Base-by-base conservation (phyloP, 2,113 vertebrate species). In the Corythoichthys haematopterus region DNA sequence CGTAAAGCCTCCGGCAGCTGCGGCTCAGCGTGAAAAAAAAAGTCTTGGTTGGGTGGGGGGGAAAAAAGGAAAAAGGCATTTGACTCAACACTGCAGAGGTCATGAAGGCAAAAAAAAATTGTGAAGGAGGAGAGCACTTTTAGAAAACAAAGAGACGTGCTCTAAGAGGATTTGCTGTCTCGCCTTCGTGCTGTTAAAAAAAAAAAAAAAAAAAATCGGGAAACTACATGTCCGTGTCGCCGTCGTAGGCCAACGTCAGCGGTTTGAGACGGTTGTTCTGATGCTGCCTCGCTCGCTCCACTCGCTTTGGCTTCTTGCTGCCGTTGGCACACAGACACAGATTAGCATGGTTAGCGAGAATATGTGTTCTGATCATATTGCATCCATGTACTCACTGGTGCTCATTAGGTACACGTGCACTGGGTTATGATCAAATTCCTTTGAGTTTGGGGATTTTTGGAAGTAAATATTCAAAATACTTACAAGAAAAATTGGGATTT, bases 231-330 rank as follows among this genome's bases (percentile, higher is more conserved):
- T 99, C 97, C 40, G 94, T 95, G 36, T 99, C 97, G 70, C 97
- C 96, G 75, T 99, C 97, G 58, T 98, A 99, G 83, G 97, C 97
- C 88, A 99, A 91, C 58, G 97, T 98, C 89, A 99, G 93, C 83
- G 97, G 95, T 91, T 98, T 99, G 89, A 98, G 92, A 68, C 96
- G 91, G 92, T 97, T 99, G 91, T 97, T 92, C 77, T 97, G 98
- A 83, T 97, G 96, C 84, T 97, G 96, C 87, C 98, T 94, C 88
- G 95, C 93, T 89, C 95, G 94, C 90, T 96, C 95, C 65, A 96
- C 94, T 87, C 96, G 97, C 95, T 97, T 98, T 95, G 97, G 96
- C 94, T 97, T 98, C 94, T 99, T 98, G 92, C 97, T 99, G 90
- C 50, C 60, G 62, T 71, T 51, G 61, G 66, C 87, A 50, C 87